A percentile compares a stretch with the other conserved stretches of the same genome.
These are phyloP conservation scores for Jordanella pulchra DNA, from an alignment of 2,797 vertebrate species.

Conservation along the genomic window DNA sequence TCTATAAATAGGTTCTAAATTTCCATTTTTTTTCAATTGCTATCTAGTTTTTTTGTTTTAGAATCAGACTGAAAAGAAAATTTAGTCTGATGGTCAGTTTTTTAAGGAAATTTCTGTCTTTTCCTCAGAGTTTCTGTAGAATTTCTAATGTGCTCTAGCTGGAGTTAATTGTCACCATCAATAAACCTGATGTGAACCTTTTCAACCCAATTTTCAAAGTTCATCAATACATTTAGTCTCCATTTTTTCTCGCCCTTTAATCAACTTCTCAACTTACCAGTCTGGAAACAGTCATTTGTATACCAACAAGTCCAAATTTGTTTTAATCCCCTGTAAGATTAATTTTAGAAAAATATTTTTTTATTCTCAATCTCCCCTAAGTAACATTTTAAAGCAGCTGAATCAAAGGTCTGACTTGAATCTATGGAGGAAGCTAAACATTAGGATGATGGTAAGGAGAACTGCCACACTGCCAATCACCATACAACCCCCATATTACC, in stretches of 20 bases:
- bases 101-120: too few species aligned
- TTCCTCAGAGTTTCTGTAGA: too few species aligned
- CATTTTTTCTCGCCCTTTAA: neutral
- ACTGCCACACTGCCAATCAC: too few species aligned
- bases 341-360: neutral
- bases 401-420: too few species aligned
- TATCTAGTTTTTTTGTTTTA: too few species aligned
- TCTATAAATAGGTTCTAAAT: neutral
- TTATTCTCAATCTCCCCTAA: neutral
- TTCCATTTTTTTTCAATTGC: neutral
- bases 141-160: neutral
- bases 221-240: neutral
- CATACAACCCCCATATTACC: too few species aligned
- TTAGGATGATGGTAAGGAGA: too few species aligned
- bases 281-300: neutral
- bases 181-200: neutral
- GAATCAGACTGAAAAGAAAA: too few species aligned
- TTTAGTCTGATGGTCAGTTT: too few species aligned
- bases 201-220: neutral
- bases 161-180: neutral
- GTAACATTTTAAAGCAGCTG: neutral
- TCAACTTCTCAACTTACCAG: neutral
- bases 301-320: neutral
- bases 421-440: too few species aligned
- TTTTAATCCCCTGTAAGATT: neutral